These are phyloP conservation scores for Noctua pronuba DNA, from an alignment of 2,888 invertebrate species.

Conservation along the genomic window DNA sequence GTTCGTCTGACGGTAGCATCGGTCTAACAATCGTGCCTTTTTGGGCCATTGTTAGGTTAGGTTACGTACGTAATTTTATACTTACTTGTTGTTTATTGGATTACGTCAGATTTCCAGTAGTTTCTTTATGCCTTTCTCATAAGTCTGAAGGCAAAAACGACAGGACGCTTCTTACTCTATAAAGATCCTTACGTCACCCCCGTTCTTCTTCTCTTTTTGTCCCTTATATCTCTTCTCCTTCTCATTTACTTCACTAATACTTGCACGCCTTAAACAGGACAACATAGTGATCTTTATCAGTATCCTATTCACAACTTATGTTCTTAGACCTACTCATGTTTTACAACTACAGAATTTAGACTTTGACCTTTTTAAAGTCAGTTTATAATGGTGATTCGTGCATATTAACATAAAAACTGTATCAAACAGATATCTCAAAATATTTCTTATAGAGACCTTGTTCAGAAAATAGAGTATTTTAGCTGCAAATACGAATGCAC, in stretches of 20 bases:
- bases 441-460: not conserved
- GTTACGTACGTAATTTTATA: constrained; percentile 1
- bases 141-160: too few species aligned
- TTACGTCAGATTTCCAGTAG: not conserved
- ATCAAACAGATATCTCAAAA: too few species aligned
- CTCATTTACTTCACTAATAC: not conserved
- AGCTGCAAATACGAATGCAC: not conserved
- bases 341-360: not conserved
- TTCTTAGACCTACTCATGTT: not conserved
- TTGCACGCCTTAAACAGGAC: not conserved
- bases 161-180: not conserved
- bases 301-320: not conserved
- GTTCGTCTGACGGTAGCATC: constrained; percentile 60
- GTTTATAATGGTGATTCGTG: not conserved
- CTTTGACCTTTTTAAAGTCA: not conserved
- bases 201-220: not conserved
- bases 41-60: constrained; percentile 17
- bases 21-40: constrained; percentile 44
- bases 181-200: not conserved
- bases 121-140: not conserved
- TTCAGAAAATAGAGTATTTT: not conserved
- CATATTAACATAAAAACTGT: too few species aligned
- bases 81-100: constrained; percentile 4
- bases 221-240: not conserved
- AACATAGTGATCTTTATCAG: not conserved